A percentile compares a stretch with the other conserved stretches of the same genome.
Evolutionary conservation across 2,113 vertebrate species (phyloP).

Genomic region (Bungarus multicinctus): DNA sequence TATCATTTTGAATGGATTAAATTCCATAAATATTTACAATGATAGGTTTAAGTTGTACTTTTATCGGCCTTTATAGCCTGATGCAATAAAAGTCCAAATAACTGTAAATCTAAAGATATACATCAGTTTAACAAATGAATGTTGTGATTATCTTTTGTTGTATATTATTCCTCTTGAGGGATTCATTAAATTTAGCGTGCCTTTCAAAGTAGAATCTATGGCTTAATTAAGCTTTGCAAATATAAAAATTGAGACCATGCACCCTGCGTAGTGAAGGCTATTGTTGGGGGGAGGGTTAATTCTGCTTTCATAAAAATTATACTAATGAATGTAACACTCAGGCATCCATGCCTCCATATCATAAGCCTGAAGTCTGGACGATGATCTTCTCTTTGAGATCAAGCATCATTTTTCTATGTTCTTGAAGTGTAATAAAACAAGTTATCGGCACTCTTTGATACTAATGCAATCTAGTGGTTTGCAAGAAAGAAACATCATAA

Average conservation of each 20-base stretch:
- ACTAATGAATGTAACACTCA: constrained; percentile 83
- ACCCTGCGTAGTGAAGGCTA: constrained; percentile 79
- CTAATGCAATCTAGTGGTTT: constrained; percentile 90
- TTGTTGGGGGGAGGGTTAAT: constrained; percentile 60
- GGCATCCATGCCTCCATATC: constrained; percentile 56
- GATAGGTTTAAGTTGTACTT: constrained; percentile 68
- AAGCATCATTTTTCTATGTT: constrained; percentile 72
- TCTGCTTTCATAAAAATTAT: constrained; percentile 75
- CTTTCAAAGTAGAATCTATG: constrained; percentile 99
- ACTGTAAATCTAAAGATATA: constrained; percentile 92
- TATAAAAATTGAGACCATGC: constrained; percentile 93
- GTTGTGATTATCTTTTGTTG: constrained; percentile 95
- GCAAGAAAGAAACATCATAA: constrained; percentile 90
- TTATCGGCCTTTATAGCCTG: constrained; percentile 69
- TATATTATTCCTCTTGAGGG: constrained; percentile 91
- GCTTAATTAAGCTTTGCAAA: constrained; percentile 99
- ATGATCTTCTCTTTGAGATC: constrained; percentile 70
- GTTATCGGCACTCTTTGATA: constrained; percentile 79
- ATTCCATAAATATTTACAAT: constrained; percentile 58
- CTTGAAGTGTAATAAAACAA: constrained; percentile 79
- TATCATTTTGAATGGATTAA: constrained; percentile 44
- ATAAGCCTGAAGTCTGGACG: constrained; percentile 76
- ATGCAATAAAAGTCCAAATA: constrained; percentile 78
- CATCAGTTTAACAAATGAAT: constrained; percentile 97
- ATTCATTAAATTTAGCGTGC: constrained; percentile 94